Conservation (phyloP, 2,888 invertebrate genomes). For the Ectropis crepuscularia region DNA sequence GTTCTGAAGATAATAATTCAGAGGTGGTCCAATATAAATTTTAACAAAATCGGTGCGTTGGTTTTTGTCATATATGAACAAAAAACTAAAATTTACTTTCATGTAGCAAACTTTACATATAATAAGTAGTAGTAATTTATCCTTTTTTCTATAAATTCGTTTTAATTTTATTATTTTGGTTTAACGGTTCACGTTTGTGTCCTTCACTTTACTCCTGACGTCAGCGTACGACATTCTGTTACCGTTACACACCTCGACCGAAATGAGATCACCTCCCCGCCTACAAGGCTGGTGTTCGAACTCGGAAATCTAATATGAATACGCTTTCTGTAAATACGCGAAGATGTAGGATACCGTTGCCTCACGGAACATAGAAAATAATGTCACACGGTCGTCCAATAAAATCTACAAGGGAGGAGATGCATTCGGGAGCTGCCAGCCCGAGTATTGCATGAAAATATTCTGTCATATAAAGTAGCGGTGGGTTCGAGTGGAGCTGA, state of each 20-base stretch:
- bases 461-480: conserved; percentile 1
- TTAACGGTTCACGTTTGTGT: too few relatives aligned
- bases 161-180: too few relatives aligned
- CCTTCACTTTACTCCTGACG: too few relatives aligned
- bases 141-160: too few relatives aligned
- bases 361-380: conserved; percentile 60
- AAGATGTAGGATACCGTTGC: conserved; percentile 62
- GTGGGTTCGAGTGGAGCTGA: not conserved
- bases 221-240: too few relatives aligned
- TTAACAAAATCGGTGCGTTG: too few relatives aligned
- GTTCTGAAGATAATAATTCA: too few relatives aligned
- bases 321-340: conserved; percentile 76
- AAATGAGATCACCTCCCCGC: conserved; percentile 18
- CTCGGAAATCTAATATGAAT: conserved; percentile 83
- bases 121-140: too few relatives aligned
- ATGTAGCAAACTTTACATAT: too few relatives aligned
- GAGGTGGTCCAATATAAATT: too few relatives aligned
- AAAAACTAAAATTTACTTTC: too few relatives aligned
- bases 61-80: too few relatives aligned
- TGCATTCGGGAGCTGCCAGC: conserved; percentile 31
- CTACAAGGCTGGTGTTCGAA: conserved; percentile 60
- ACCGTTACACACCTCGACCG: conserved; percentile 6
- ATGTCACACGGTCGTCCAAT: conserved; percentile 62
- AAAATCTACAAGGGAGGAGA: conserved; percentile 51
- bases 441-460: conserved; percentile 20